These are phyloP conservation scores for Anolis apletophallus DNA, from an alignment of 2,797 vertebrate species.

Conservation along the genomic window DNA sequence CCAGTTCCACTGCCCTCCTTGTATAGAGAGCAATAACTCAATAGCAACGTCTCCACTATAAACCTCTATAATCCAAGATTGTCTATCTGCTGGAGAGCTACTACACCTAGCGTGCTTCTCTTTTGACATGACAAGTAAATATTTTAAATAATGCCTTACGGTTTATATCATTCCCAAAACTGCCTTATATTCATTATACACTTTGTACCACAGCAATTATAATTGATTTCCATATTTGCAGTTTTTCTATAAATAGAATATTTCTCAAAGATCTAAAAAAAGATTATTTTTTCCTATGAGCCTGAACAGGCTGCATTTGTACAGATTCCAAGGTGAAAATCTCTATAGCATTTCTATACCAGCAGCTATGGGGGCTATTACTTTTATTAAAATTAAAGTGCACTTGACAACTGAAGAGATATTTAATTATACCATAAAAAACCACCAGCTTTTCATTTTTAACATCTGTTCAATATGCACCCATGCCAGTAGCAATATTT, in stretches of 20 bases:
- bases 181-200: accelerated
- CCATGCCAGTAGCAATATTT: conserved; percentile 59
- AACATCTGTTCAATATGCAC: conserved; percentile 41
- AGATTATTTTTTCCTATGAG: neutral
- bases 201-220: neutral
- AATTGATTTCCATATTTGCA: conserved; percentile 17
- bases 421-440: conserved; percentile 76
- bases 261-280: conserved; percentile 27
- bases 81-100: too few relatives aligned
- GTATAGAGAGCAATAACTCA: too few relatives aligned
- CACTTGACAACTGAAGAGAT: conserved; percentile 72
- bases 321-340: conserved; percentile 44
- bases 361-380: conserved; percentile 69
- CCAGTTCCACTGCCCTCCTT: too few relatives aligned
- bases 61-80: too few relatives aligned
- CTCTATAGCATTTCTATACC: conserved; percentile 39
- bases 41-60: too few relatives aligned
- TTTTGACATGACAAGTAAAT: too few relatives aligned
- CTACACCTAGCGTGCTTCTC: too few relatives aligned
- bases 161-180: neutral
- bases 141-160: too few relatives aligned
- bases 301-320: neutral
- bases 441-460: conserved; percentile 65
- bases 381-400: conserved; percentile 78
- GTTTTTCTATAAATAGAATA: conserved; percentile 27